Conservation (phyloP, 2,888 invertebrate species). For the Falcaria lacertinaria region DNA sequence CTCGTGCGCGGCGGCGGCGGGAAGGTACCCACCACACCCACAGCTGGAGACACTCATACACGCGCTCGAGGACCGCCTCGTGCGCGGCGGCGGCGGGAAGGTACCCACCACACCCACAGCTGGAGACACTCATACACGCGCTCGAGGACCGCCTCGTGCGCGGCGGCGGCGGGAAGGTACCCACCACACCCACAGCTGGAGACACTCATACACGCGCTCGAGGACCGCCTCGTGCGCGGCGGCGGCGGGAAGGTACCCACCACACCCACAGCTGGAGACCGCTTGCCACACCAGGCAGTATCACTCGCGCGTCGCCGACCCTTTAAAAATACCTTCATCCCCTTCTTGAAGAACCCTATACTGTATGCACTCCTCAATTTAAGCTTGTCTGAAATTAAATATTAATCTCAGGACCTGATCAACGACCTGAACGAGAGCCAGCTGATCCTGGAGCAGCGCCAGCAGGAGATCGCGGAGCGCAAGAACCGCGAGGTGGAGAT, state of each 20-base stretch:
- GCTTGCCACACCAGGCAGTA: too few species aligned
- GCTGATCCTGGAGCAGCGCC: conserved; percentile 88
- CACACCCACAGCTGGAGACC: conserved; percentile 82
- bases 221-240: conserved; percentile 96
- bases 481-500: conserved; percentile 94
- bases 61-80: conserved; percentile 94
- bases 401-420: conserved; percentile 87
- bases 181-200: conserved; percentile 80
- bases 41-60: conserved; percentile 59
- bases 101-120: conserved; percentile 84
- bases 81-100: too few species aligned
- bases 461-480: conserved; percentile 93
- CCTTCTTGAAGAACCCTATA: too few species aligned
- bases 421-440: conserved; percentile 98
- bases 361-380: too few species aligned
- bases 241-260: conserved; percentile 66
- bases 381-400: too few species aligned
- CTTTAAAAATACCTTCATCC: too few species aligned
- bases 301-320: conserved; percentile 89
- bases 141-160: conserved; percentile 96
- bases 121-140: conserved; percentile 19
- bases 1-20: too few species aligned
- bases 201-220: conserved; percentile 83
- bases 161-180: conserved; percentile 81
- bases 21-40: too few species aligned